These are phyloP conservation scores for Epizoanthus stellaris DNA, from an alignment of 92 coral and sea anemone genomes.

Conservation along the genomic window DNA sequence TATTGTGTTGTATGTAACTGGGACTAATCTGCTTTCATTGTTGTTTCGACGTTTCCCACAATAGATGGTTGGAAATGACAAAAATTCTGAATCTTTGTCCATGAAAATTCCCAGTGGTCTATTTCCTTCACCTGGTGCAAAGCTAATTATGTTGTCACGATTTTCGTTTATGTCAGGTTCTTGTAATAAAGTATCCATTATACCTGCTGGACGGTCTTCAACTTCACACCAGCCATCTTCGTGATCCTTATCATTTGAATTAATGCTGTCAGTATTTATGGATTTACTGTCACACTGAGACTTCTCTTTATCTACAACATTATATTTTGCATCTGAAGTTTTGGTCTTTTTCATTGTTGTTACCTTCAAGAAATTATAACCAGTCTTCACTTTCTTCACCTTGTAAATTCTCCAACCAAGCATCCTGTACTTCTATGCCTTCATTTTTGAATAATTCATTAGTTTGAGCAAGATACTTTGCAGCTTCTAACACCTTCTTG, in stretches of 20 bases:
- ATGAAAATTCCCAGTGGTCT: slow-evolving; percentile 73
- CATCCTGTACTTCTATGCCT: slow-evolving; percentile 67
- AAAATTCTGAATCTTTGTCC: slow-evolving; percentile 73
- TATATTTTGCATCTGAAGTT: neutral
- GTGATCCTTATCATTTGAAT: no score
- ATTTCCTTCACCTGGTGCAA: slow-evolving; percentile 89
- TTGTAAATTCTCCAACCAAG: slow-evolving; percentile 49
- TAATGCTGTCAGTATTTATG: no score
- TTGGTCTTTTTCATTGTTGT: no score
- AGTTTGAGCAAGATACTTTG: slow-evolving; percentile 50
- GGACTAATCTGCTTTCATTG: neutral
- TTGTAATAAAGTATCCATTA: slow-evolving; percentile 58
- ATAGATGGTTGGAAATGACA: slow-evolving; percentile 70
- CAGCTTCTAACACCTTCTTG: slow-evolving; percentile 65
- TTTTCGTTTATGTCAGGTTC: slow-evolving; percentile 65
- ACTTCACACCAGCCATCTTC: slow-evolving; percentile 60
- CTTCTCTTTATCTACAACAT: no score
- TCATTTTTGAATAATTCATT: slow-evolving; percentile 68
- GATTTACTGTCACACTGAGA: no score
- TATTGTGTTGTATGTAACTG: slow-evolving; percentile 55
- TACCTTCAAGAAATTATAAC: slow-evolving; percentile 14
- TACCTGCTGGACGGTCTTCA: slow-evolving; percentile 66
- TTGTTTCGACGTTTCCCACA: slow-evolving; percentile 56
- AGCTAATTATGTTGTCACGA: slow-evolving; percentile 60
- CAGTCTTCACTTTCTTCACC: slow-evolving; percentile 37